phyloP scores from a whole-genome alignment of 2,888 invertebrate species.

The Meteorus cinctellus region DNA sequence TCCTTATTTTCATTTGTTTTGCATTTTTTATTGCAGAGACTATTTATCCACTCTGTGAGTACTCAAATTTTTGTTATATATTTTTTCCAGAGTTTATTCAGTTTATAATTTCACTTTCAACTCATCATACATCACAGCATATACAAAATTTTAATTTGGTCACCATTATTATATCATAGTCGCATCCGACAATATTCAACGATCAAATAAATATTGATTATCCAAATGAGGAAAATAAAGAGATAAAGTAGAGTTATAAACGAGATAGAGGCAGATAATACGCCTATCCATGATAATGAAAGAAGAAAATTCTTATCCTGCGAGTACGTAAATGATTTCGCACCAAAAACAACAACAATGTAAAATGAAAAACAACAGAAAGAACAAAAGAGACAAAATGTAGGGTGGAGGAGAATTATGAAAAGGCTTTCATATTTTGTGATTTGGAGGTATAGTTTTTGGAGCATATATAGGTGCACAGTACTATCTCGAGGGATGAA shows the following conservation, averaged over 20 bases:
- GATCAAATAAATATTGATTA: background rate
- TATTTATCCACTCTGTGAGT: background rate
- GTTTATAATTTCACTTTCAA: background rate
- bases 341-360: constrained; percentile 44
- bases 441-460: constrained; percentile 2
- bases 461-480: background rate
- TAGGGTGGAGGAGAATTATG: background rate
- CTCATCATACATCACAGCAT: background rate
- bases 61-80: background rate
- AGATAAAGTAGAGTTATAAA: constrained; percentile 32
- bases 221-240: constrained; percentile 19
- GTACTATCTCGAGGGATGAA: background rate
- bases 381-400: background rate
- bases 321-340: constrained; percentile 55
- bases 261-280: no score
- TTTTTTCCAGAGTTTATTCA: background rate
- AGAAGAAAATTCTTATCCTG: constrained; percentile 51
- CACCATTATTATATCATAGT: background rate
- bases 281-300: constrained; percentile 54
- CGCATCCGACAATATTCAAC: background rate
- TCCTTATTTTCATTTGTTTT: constrained; percentile 2
- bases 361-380: background rate
- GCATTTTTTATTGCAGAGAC: background rate
- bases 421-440: constrained; percentile 13
- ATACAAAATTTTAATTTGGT: background rate